Conservation (phyloP, 2,797 vertebrate genomes). For the Petrocephalus schoutedeni region DNA sequence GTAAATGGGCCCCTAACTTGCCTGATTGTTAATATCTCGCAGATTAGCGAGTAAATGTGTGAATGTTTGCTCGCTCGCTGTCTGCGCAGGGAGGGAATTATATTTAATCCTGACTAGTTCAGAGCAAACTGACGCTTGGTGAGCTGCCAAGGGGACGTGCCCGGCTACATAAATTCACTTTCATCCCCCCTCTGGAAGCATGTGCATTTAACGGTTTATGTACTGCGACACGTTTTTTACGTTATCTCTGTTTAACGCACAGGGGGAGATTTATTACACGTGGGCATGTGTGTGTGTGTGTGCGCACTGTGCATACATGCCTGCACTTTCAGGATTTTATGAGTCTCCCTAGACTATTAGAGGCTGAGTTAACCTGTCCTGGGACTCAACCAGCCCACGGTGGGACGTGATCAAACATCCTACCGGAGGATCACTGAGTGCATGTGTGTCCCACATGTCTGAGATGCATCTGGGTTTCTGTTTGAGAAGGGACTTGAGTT, state of each 20-base stretch:
- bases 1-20: conserved; percentile 62
- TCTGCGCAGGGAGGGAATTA: conserved; percentile 76
- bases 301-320: background rate
- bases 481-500: background rate
- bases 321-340: background rate
- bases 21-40: conserved; percentile 63
- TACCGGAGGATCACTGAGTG: background rate
- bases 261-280: background rate
- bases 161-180: conserved; percentile 64
- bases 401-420: background rate
- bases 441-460: background rate
- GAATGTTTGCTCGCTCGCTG: conserved; percentile 71
- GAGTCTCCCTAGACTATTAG: background rate
- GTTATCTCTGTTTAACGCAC: conserved; percentile 23
- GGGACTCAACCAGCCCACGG: background rate
- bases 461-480: background rate
- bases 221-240: conserved; percentile 43
- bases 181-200: conserved; percentile 43
- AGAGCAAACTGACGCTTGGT: conserved; percentile 85
- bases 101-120: conserved; percentile 78
- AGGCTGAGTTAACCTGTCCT: background rate
- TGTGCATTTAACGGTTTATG: conserved; percentile 40
- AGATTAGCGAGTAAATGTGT: conserved; percentile 69
- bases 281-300: conserved; percentile 34
- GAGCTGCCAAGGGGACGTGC: conserved; percentile 70